phyloP scores from a whole-genome alignment of 1,140 invertebrate species.

The Sitobion miscanthi region DNA sequence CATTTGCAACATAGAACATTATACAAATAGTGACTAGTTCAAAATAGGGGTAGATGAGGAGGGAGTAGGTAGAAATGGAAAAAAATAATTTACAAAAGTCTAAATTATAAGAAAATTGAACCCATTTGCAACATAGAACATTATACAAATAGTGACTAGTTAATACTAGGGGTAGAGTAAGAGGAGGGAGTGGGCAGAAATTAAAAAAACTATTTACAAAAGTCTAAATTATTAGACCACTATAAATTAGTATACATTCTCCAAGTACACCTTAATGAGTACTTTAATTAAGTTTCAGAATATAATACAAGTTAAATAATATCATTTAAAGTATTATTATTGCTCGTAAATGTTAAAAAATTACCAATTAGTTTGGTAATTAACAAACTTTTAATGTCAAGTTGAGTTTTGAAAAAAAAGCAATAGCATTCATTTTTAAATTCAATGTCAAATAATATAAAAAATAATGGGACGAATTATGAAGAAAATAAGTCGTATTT shows the following conservation, averaged over 20 bases:
- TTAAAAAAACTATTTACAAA: background rate
- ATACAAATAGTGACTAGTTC: background rate
- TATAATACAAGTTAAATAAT: background rate
- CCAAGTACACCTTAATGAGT: background rate
- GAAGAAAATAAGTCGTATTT: background rate
- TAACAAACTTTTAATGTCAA: background rate
- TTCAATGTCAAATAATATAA: background rate
- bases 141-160: background rate
- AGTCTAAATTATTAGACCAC: background rate
- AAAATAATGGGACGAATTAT: background rate
- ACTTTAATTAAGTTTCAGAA: background rate
- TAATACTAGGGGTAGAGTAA: background rate
- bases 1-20: background rate
- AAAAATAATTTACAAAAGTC: background rate
- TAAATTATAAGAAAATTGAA: background rate
- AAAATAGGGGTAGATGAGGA: background rate
- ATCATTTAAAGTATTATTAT: background rate
- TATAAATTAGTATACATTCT: background rate
- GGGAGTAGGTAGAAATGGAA: too few relatives aligned
- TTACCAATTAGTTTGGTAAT: background rate
- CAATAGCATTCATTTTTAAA: background rate
- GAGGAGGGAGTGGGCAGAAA: too few relatives aligned
- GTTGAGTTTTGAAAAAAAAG: background rate
- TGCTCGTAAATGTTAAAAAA: background rate
- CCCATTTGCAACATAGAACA: background rate